Evolutionary conservation across 2,797 vertebrate species (phyloP).

Genomic region (Aselliscus stoliczkanus): DNA sequence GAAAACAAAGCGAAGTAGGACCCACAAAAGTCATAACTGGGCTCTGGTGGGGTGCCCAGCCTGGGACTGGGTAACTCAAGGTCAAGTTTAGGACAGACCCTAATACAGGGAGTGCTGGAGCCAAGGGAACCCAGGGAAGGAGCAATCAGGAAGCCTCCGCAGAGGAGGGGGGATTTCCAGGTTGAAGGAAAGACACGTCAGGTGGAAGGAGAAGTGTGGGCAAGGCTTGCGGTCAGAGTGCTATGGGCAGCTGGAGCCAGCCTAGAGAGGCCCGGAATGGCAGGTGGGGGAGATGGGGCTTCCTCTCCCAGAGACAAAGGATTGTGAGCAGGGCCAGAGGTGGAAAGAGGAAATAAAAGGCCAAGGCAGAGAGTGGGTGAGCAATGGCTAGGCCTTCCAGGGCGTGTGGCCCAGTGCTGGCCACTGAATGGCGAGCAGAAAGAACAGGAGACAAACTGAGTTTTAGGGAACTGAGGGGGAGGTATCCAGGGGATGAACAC

Average conservation of each 20-base stretch:
- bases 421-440: neutral
- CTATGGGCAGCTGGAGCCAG: neutral
- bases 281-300: neutral
- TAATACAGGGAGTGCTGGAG: neutral
- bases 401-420: neutral
- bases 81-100: neutral
- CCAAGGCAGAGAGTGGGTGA: rapidly evolving
- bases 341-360: neutral
- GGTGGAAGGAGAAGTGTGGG: neutral
- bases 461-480: too few relatives aligned
- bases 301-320: neutral
- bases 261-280: neutral
- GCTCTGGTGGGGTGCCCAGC: neutral
- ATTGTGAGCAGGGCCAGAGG: neutral
- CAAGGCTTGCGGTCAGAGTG: neutral
- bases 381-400: neutral
- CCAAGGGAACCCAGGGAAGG: neutral
- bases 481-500: neutral
- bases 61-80: neutral
- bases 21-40: neutral
- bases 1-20: neutral
- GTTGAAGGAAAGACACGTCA: neutral
- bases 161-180: neutral
- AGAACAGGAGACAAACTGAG: neutral
- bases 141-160: neutral